A percentile compares a stretch with the other conserved stretches of the same genome.
Conservation (phyloP, 2,888 invertebrate genomes). For the Drosophila gaucha region DNA sequence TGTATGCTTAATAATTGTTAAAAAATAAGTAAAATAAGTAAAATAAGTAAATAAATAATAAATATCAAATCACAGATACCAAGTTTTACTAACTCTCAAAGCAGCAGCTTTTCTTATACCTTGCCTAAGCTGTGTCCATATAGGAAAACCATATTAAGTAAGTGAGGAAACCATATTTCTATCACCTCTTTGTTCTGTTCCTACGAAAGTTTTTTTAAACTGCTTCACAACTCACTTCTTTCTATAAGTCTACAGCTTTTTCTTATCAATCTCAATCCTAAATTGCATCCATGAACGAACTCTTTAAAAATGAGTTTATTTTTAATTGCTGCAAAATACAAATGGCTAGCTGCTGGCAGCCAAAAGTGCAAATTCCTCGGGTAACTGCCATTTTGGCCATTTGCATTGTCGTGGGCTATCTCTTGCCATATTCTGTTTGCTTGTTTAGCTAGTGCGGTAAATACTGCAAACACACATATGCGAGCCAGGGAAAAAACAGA, state of each 20-base stretch:
- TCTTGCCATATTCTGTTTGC: constrained; percentile 61
- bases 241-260: not conserved
- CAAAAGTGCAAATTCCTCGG: constrained; percentile 26
- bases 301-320: not conserved
- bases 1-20: no score
- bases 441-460: constrained; percentile 64
- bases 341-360: constrained; percentile 7
- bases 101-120: no score
- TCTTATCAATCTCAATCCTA: not conserved
- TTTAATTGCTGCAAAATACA: constrained; percentile 15
- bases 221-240: no score
- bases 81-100: no score
- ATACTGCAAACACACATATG: constrained; percentile 39
- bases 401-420: constrained; percentile 59
- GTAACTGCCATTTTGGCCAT: constrained; percentile 37
- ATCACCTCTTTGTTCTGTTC: no score
- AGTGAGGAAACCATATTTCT: no score
- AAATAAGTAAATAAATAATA: no score
- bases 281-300: not conserved
- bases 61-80: no score
- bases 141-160: no score
- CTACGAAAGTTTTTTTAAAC: no score
- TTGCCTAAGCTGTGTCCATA: no score
- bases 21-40: no score
- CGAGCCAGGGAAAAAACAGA: not conserved